Evolutionary conservation across 2,113 vertebrate species (phyloP), one percentile per base, ranked within the genome.

Genomic region (Nematolebias whitei): DNA sequence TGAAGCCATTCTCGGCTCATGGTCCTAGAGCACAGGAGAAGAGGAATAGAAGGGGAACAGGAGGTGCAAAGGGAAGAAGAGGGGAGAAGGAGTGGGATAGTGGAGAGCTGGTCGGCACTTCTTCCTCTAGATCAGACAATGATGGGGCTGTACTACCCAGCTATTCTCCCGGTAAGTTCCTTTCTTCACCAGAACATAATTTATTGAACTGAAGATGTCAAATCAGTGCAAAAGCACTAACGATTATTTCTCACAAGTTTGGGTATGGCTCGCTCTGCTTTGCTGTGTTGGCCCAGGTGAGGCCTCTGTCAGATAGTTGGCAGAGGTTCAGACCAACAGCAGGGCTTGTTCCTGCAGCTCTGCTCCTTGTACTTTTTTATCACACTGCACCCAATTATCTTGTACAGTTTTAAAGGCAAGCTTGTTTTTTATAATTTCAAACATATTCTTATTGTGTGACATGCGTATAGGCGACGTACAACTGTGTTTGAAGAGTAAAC

Each of bases 111-210:
- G 82, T 63, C 79, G 71, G 71, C 79, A 62, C 70, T 82, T 71
- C 67, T 85, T 85, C 71, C 74, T 74, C 66, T 70, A 78, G 80
- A 74, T 85, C 80, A 85, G 85, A 91, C 84, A 1, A 91, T 92
- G 91, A 92, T 92, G 90, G 90, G 90, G 73, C 85, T 92, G 32
- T 91, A 91, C 80, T 92, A 88, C 79, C 87, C 86, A 78, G 82
- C 88, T 51, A 70, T 88, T 75, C 63, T 89, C 16, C 84, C 86
- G 89, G 91, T 92, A 78, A 92, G 91, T 90, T 73, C 24, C 5
- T 63, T 24, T 22, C 60, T 64, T 2, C 2, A 51, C 58, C 29
- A 22, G 40, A 41, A 45, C 55, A 19, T 68, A 32, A 63, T 40
- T 51, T 45, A n/a, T 0, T 58, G 12, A 76, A 74, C 58, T 63